Conservation (phyloP, 1,140 invertebrate species). For the Philotrypesis tridentata region DNA sequence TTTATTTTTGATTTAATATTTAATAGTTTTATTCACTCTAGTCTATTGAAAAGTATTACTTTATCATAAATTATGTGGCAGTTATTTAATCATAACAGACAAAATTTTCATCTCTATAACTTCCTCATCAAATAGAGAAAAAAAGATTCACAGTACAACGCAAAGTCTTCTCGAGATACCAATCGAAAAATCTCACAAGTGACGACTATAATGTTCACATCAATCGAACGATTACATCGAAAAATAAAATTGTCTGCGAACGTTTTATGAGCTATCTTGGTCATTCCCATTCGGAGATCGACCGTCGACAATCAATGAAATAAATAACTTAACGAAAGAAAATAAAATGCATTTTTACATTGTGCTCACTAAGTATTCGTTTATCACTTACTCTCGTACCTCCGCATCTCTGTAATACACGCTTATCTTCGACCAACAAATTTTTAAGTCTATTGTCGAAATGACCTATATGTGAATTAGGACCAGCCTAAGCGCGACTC, state of each 20-base stretch:
- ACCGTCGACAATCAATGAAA: background rate
- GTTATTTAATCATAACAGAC: conserved; percentile 46
- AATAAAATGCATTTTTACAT: conserved; percentile 20
- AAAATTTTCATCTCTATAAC: conserved; percentile 18
- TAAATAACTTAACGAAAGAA: background rate
- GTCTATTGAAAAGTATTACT: conserved; percentile 43
- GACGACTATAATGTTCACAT: conserved; percentile 20
- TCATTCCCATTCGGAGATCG: background rate
- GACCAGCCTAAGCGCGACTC: conserved; percentile 60
- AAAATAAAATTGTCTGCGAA: background rate
- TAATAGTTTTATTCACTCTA: conserved; percentile 46
- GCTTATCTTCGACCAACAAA: background rate
- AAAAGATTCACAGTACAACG: background rate
- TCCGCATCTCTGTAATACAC: background rate
- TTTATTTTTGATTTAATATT: conserved; percentile 26
- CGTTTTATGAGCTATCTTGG: background rate
- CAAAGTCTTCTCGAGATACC: background rate
- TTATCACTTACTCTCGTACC: conserved; percentile 12
- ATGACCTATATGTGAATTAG: conserved; percentile 63
- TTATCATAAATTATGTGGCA: conserved; percentile 49
- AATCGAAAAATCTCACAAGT: background rate
- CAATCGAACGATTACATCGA: conserved; percentile 18
- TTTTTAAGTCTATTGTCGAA: conserved; percentile 47
- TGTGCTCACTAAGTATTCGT: conserved; percentile 31
- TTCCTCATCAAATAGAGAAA: background rate